Base-by-base conservation (phyloP, 1,140 invertebrate species). In the Cydia strobilella region DNA sequence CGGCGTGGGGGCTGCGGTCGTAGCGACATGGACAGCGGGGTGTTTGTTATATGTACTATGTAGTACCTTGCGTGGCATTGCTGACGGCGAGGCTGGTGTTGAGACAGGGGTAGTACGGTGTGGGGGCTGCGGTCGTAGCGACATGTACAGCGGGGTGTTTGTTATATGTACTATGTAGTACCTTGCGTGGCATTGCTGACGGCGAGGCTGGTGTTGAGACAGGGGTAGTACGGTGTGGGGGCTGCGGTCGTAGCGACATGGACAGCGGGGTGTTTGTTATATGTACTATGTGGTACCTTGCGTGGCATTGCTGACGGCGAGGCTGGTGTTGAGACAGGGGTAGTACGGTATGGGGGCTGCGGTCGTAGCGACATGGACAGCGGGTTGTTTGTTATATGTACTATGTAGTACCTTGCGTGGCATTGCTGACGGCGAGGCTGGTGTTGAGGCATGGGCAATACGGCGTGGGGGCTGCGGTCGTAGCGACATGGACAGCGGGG, bases 111-210 rank as follows among this genome's bases (percentile, higher is more conserved):
- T 89, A 92, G 83, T 88, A 90, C n/a, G 87, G 92, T 6, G 86
- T 82, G 3, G 85, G 84, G 13, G 76, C 45, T 1, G 86, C 78
- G 39, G 87, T 82, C 18, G 88, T 89, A 92, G 77, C 2, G 89
- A 86, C 79, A 93, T 88, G 74, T 93, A 95, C 27, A 96, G 92
- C 95, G 4, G 96, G 97, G 93, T 98, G 97, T 71, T 96, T 95
- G 83, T n/a, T n/a, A n/a, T n/a, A n/a, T n/a, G n/a, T n/a, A n/a
- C n/a, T n/a, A n/a, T n/a, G n/a, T n/a, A n/a, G n/a, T 77, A 73
- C 90, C 59, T 9, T 85, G 84, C 65, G 90, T 85, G 77, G 88
- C 59, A 80, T 93, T 86, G 77, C 91, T 80, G 78, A 87, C 13
- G 78, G 82, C 48, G 82, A 82, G 42, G 81, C 87, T 48, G 35